Percentiles rank a stretch among this genome's conserved stretches.
phyloP scores from a whole-genome alignment of 2,888 invertebrate species.

The Tetropium fuscum region DNA sequence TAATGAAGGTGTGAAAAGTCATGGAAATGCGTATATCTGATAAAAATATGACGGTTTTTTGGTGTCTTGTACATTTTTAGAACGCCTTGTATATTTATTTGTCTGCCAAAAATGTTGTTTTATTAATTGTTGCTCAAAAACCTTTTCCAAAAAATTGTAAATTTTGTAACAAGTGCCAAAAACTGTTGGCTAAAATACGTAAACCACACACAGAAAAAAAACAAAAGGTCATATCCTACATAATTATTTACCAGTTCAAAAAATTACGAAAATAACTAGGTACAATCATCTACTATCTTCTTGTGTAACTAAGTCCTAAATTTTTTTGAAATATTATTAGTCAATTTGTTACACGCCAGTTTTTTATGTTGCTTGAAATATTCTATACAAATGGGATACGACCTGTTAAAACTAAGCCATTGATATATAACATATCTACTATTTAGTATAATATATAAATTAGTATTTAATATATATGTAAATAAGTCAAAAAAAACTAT shows the following conservation, averaged over 20 bases:
- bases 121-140: no score
- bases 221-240: not conserved
- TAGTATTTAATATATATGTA: not conserved
- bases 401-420: not conserved
- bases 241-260: no score
- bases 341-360: not conserved
- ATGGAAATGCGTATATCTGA: no score
- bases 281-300: not conserved
- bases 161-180: no score
- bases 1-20: no score
- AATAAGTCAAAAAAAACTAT: not conserved
- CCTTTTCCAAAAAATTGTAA: no score
- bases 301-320: not conserved
- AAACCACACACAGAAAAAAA: not conserved
- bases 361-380: not conserved
- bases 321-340: not conserved
- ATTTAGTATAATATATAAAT: no score
- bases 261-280: not conserved
- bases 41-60: no score
- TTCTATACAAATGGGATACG: not conserved
- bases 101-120: no score
- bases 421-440: no score
- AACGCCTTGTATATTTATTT: no score
- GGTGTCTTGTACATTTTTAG: no score
- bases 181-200: not conserved